Evolutionary conservation across 2,797 vertebrate species (phyloP), one percentile per base, ranked within the genome.

Genomic region (Scyliorhinus canicula): DNA sequence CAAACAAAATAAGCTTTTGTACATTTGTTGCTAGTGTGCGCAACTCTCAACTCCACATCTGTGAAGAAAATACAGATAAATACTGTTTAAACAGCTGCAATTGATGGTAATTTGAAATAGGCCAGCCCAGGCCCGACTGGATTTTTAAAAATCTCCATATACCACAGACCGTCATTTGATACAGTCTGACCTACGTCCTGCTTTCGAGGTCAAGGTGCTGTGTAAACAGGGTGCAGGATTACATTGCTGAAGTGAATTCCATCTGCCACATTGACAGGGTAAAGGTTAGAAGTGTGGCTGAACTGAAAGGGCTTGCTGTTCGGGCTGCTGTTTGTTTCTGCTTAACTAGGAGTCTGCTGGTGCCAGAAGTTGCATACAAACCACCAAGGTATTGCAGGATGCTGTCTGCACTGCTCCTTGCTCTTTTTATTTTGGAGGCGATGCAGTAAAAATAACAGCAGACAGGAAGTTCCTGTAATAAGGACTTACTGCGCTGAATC

Each of bases 281-380:
- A 94, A 94, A 94, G 93, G 93, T 74, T 94, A 50, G 93, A 74
- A 94, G 44, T 74, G 35, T 5, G 67, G 93, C 50, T 28, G 47
- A n/a, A 94, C 44, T 74, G 93, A 94, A 94, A 94, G 93, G 67
- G 67, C 44, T 94, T n/a, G 67, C 93, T 94, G 93, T 94, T 94
- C 44, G 3, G 47, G 12, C 50, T 94, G 40, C 44, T 67, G 93
- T 93, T 93, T 69, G 91, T 93, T 93, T 63, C 88, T 69, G 93
- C 52, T 69, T 14, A 93, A 71, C 65, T 93, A 26, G 31, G 93
- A 50, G 69, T 12, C 93, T 71, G 65, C 93, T 71, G 65, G 6
- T 93, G 93, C 93, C 93, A 93, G 44, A 69, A 93, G 50, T 47
- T 69, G 65, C 47, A 1, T 14, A 50, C 65, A 93, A 47, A 31